Base-by-base conservation (phyloP, 2,797 vertebrate species). In the Spea hammondii region DNA sequence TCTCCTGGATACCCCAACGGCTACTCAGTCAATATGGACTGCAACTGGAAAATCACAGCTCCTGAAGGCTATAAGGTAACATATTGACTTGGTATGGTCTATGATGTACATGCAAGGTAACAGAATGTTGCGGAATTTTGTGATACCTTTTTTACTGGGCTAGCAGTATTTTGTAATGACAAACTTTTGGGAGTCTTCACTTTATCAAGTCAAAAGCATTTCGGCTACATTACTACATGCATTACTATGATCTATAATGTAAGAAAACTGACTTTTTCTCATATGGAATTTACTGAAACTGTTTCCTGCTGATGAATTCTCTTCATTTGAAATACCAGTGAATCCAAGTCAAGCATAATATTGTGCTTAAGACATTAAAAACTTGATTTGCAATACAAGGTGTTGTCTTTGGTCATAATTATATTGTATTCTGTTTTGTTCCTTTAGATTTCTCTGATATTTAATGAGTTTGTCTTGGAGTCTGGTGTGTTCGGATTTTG, bases 31-130 rank as follows among this genome's bases (percentile, higher is more conserved):
- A 48, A 62, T 32, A 7, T 79, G 65, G 12, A 69, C 4, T 79
- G 78, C 6, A 17, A 4, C 10, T 79, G 44, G 8, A 74, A 47
- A 8, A 79, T 79, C 13, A 64, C 65, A 17, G 78, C 71, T 53
- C 78, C 78, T 53, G 45, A 8, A 14, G 64, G 17, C 1, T 11
- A 53, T 4, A 74, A 55, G 17, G 50, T 55, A 14, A 59, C 32
- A 32, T 32, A 32, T 3, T 32, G 32, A 32, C 32, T 32, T 32
- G 32, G 2, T 32, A 32, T 32, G 32, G 32, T 32, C 32, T 6
- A 4, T 17, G 17, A 7, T 62, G 4, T 32, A 6, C n/a, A 62
- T 14, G 4, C 4, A 9, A 17, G 0, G 32, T 17, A 2, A 62
- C 6, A 6, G 6, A 32, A 17, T 12, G 12, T 5, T 6, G 8